These are phyloP conservation scores for Pygoscelis antarcticus DNA, from an alignment of 2,113 vertebrate species.

Conservation along the genomic window DNA sequence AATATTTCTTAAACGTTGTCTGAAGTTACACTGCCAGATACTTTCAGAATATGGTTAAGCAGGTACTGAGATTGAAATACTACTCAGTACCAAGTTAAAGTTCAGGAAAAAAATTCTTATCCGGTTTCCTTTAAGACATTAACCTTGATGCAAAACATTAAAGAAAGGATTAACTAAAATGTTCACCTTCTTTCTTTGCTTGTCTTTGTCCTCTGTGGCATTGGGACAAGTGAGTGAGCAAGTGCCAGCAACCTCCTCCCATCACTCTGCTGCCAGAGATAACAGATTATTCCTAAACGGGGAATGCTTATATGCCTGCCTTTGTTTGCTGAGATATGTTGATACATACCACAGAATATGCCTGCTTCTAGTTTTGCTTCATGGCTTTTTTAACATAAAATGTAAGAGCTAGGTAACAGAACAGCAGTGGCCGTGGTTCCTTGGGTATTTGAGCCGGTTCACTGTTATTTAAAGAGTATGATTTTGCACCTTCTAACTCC, in stretches of 20 bases:
- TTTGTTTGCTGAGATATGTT: not conserved
- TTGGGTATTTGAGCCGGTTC: not conserved
- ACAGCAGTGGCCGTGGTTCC: not conserved
- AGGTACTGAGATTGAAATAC: not conserved
- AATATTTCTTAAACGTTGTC: not conserved
- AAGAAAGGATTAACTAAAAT: not conserved
- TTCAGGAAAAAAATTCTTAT: not conserved
- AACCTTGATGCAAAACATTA: not conserved
- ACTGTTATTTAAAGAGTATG: not conserved
- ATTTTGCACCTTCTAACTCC: not conserved
- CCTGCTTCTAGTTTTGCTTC: not conserved
- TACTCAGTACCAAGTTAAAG: not conserved
- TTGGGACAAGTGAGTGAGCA: not conserved
- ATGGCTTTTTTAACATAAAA: not conserved
- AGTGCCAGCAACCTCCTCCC: not conserved
- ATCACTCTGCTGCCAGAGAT: not conserved
- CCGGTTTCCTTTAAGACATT: not conserved
- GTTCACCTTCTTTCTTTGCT: not conserved
- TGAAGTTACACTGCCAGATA: not conserved
- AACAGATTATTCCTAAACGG: not conserved
- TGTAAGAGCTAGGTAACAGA: not conserved
- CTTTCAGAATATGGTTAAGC: not conserved
- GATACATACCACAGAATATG: not conserved
- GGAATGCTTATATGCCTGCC: not conserved
- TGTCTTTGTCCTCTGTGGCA: not conserved